Evolutionary conservation across 2,888 invertebrate species (phyloP).

Genomic region (Lithophane ornitopus): DNA sequence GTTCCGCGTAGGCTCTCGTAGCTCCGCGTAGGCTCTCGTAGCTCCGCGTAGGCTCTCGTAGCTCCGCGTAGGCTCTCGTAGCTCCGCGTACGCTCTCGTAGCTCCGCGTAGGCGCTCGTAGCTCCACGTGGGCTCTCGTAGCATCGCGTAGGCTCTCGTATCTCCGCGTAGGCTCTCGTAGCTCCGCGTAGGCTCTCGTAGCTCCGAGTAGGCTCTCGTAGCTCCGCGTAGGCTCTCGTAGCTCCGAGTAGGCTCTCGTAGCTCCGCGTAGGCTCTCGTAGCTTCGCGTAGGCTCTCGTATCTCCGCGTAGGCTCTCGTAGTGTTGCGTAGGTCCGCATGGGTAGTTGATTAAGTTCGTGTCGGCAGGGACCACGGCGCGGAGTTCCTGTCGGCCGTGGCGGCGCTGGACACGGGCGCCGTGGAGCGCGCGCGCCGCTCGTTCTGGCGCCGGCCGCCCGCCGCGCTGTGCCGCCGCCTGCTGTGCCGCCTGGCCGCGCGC

Average conservation of each 20-base stretch:
- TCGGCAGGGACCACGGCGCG: constrained; percentile 95
- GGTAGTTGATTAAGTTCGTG: neutral
- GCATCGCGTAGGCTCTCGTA: neutral
- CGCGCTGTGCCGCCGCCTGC: constrained; percentile 97
- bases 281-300: neutral
- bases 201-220: too few relatives aligned
- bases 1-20: neutral
- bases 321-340: too few relatives aligned
- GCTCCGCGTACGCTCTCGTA: neutral
- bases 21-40: neutral
- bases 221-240: too few relatives aligned
- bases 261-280: too few relatives aligned
- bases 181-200: neutral
- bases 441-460: constrained; percentile 96
- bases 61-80: neutral
- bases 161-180: neutral
- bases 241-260: too few relatives aligned
- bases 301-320: neutral
- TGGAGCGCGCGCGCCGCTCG: constrained; percentile 97
- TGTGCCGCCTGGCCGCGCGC: constrained; percentile 93
- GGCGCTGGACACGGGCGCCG: constrained; percentile 96
- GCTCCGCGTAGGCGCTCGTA: neutral
- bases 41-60: too few relatives aligned
- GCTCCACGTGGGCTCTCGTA: neutral
- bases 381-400: constrained; percentile 97